Base-by-base conservation (phyloP, 2,888 invertebrate species). In the Acanthosoma haemorrhoidale region DNA sequence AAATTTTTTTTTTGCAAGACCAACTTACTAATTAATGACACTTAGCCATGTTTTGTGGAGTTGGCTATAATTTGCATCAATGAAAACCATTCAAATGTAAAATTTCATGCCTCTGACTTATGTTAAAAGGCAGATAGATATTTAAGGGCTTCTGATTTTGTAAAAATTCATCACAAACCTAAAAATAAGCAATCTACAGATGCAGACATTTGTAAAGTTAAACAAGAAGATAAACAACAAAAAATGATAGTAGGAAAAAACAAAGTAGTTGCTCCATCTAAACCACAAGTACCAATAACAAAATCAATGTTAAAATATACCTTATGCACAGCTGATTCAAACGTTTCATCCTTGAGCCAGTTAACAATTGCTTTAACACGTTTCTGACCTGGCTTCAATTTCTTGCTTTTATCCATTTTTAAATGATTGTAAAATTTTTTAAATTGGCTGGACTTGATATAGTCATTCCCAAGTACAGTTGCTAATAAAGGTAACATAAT, bases 381-480 rank as follows among this genome's bases (percentile, higher is more conserved):
- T 73, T 86, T 83, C 76, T 92, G 89, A 71, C 87, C 86, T 2
- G 85, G 83, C 76, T 85, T 86, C 57, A 83, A 83, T 36, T 80
- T 82, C 72, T 81, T 82, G 58, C 80, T 82, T 76, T 84, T 85
- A 8, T 84, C 83, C 38, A 87, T 76, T 77, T 86, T 86, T 5
- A 90, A 78, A 64, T 87, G 85, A 0, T 82, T 79, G 76, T 88
- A 90, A 78, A 95, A 93, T 74, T 86, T 84, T 2, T 81, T 82
- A 77, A 94, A 93, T 0, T 84, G 82, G 3, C 81, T 82, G 71
- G 84, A 83, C 39, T 87, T 83, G 8, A 94, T 87, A 80, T 90
- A 95, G 80, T 96, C 96, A 82, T 96, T 96, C 1, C 96, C 96
- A 6, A 95, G 81, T 36, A 96, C 78, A 1, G 91, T 89, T 0